Conservation (phyloP, 2,888 invertebrate species). For the Pemphredon lugubris region DNA sequence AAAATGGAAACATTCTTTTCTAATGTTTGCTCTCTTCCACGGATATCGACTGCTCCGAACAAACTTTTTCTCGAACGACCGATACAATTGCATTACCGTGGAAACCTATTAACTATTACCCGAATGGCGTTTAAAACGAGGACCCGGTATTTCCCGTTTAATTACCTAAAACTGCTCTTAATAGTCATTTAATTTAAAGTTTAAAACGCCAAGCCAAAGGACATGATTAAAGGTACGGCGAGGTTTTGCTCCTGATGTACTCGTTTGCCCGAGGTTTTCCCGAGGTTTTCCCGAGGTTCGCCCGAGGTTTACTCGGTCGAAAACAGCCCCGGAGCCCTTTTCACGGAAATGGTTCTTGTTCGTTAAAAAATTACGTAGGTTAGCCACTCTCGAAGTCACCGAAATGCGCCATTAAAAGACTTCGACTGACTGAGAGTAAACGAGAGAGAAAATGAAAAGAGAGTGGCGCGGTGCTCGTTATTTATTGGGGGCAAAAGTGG, state of each 20-base stretch:
- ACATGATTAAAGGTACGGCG: conserved; percentile 28
- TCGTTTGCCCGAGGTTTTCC: neutral
- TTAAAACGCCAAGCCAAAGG: conserved; percentile 20
- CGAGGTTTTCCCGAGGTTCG: no score
- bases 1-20: neutral
- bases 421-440: neutral
- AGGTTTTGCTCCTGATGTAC: conserved; percentile 10
- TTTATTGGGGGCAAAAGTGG: no score
- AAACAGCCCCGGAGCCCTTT: conserved; percentile 3
- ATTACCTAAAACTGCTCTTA: conserved; percentile 39
- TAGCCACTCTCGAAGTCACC: neutral
- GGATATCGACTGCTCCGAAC: no score
- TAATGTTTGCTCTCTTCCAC: no score
- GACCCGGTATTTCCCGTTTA: conserved; percentile 21
- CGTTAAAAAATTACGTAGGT: conserved; percentile 29
- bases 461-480: no score
- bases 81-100: conserved; percentile 10
- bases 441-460: no score
- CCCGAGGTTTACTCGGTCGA: no score
- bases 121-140: neutral
- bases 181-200: conserved; percentile 44
- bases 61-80: neutral
- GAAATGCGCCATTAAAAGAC: neutral
- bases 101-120: conserved; percentile 18
- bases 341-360: neutral